phyloP scores from a whole-genome alignment of 2,113 vertebrate genomes.

The cattle (Bos taurus) region ARS-UCD2.0 NC_037347.1:10962501-10963000 shows the following conservation, averaged over 20 bases:
- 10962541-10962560: background rate
- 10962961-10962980: background rate
- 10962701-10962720: background rate
- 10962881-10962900: background rate
- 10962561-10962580: background rate
- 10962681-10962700: background rate
- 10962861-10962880: background rate
- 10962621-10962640: background rate
- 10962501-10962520: accelerated
- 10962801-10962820: background rate
- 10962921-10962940: background rate
- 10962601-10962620: accelerated
- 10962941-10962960: background rate
- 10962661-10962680: background rate
- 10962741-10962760: background rate
- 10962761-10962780: background rate
- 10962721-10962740: background rate
- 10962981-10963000: background rate
- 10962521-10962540: background rate
- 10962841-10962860: background rate
- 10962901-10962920: background rate
- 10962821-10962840: background rate
- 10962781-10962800: background rate
- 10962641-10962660: background rate
- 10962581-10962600: background rate